Percentiles rank a stretch among this genome's conserved stretches.
phyloP scores from a whole-genome alignment of 2,888 invertebrate species.

The Lacanobia wlatinum region DNA sequence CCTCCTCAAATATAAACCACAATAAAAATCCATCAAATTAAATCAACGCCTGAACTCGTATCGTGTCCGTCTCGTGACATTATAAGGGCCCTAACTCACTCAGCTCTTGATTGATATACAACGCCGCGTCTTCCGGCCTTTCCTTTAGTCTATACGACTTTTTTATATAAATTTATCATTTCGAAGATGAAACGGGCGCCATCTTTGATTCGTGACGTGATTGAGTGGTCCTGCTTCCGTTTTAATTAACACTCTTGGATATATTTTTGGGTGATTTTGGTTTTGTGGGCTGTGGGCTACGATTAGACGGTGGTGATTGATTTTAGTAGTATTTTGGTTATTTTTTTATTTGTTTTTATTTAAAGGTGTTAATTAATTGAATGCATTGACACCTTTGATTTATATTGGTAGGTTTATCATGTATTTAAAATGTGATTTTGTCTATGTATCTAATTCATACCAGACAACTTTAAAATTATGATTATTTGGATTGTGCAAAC shows the following conservation, averaged over 20 bases:
- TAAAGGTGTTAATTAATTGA: background rate
- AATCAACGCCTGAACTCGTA: conserved; percentile 57
- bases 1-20: conserved; percentile 8
- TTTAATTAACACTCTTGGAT: conserved; percentile 74
- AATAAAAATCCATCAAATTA: conserved; percentile 48
- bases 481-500: background rate
- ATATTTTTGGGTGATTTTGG: conserved; percentile 66
- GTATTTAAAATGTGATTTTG: background rate
- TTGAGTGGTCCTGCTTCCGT: conserved; percentile 81
- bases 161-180: conserved; percentile 80
- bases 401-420: background rate
- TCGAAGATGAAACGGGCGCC: conserved; percentile 84
- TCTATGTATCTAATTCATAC: background rate
- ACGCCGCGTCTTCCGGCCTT: conserved; percentile 80
- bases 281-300: conserved; percentile 31
- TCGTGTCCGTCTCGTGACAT: conserved; percentile 53
- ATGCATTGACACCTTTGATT: conserved; percentile 1
- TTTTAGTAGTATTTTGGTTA: conserved; percentile 25
- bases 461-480: too few species aligned
- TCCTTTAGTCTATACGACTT: conserved; percentile 75
- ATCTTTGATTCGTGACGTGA: conserved; percentile 83
- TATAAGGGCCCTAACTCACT: conserved; percentile 63
- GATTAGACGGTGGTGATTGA: conserved; percentile 52
- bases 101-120: conserved; percentile 75
- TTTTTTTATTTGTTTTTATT: background rate